Base-by-base conservation (phyloP, 2,797 vertebrate genomes). In the Epinephelus awoara region DNA sequence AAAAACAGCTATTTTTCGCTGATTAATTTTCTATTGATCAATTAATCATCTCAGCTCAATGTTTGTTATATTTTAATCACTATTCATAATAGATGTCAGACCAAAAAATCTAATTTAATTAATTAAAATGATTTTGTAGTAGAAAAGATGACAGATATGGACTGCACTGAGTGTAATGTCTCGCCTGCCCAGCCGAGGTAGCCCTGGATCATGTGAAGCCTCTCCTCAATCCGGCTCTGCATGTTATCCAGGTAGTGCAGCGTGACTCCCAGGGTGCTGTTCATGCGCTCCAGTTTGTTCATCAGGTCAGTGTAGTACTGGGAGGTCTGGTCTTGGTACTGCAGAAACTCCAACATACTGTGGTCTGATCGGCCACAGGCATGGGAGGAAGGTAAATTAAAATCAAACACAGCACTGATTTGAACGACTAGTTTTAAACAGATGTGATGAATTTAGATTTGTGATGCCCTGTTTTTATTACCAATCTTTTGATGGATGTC, bases 401-500 rank as follows among this genome's bases (percentile, higher is more conserved):
- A 19, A 17, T n/a, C 34, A 52, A n/a, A 47, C 1, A 15, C 17
- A 19, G 7, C 1, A 11, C 34, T 5, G 18, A 63, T 3, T 10
- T 18, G 23, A 65, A 29, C 5, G 3, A 7, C 2, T 52, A 0
- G 38, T 15, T 7, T 29, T 6, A 11, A 49, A 34, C n/a, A 2
- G 0, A 1, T 9, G 55, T 0, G 5, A 47, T 7, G 2, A 11
- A 42, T 29, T 51, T 21, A 0, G 17, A 57, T 52, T 29, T 50
- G 27, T 21, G 50, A 25, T 9, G 11, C 2, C 1, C 1, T 0
- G 13, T 29, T 55, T 27, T 14, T 19, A 13, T 67, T 82, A 97
- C 96, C 96, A 4, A 97, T 95, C 89, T 96, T 97, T 59, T 91
- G 91, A 82, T 96, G 95, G 91, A 97, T 96, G 67, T 96, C 95